phyloP scores from a whole-genome alignment of 1,140 invertebrate genomes.

The Conus ventricosus region DNA sequence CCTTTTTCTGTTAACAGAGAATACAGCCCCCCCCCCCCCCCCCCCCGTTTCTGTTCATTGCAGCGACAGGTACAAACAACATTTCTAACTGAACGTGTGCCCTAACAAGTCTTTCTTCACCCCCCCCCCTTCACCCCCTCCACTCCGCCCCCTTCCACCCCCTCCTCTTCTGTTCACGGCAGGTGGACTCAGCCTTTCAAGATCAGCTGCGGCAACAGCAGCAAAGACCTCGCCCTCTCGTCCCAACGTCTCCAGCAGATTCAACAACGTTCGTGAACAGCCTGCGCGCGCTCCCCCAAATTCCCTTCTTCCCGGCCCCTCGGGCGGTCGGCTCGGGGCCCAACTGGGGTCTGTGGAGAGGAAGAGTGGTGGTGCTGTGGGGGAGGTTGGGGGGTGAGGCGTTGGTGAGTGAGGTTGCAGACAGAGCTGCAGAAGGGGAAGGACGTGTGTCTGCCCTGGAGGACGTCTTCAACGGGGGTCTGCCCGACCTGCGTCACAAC shows the following conservation, averaged over 20 bases:
- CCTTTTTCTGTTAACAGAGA: too few relatives aligned
- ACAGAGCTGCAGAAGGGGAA: neutral
- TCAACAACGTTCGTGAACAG: neutral
- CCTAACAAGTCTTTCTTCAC: too few relatives aligned
- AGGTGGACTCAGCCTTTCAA: neutral
- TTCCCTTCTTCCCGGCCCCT: neutral
- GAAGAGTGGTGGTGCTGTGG: neutral
- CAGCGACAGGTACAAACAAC: too few relatives aligned
- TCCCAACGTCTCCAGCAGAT: neutral
- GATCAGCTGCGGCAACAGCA: neutral
- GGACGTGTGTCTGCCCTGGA: neutral
- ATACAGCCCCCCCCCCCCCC: too few relatives aligned
- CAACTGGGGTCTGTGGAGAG: neutral
- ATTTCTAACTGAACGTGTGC: too few relatives aligned
- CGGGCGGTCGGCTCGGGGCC: neutral
- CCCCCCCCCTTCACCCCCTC: too few relatives aligned
- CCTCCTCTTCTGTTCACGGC: neutral
- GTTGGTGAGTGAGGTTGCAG: neutral
- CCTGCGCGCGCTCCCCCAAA: neutral
- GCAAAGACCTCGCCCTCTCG: neutral
- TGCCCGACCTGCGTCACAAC: neutral
- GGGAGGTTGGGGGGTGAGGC: neutral
- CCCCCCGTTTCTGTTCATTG: too few relatives aligned
- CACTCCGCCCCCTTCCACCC: neutral
- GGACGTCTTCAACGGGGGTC: neutral